Conservation (phyloP, 2,888 invertebrate species). For the Cheilosia pagana region DNA sequence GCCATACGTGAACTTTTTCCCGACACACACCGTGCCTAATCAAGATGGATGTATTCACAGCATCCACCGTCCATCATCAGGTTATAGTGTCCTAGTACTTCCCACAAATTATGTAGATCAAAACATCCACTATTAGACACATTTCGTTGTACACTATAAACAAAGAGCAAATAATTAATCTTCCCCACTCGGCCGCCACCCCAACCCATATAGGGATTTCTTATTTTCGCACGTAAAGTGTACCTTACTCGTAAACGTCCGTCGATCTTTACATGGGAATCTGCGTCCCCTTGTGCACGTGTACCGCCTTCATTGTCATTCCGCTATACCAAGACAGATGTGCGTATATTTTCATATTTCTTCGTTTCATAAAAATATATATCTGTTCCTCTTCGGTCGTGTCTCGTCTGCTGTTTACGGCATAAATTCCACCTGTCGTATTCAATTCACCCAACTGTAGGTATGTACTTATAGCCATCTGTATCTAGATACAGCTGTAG, state of each 20-base stretch:
- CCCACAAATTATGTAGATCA: neutral
- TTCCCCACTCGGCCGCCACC: neutral
- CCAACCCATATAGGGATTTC: neutral
- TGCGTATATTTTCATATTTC: constrained; percentile 38
- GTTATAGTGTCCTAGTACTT: neutral
- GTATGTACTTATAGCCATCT: neutral
- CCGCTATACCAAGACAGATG: neutral
- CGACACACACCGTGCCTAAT: too few relatives aligned
- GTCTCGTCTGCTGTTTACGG: constrained; percentile 4
- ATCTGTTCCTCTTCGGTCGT: neutral
- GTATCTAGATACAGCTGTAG: neutral
- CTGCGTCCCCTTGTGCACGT: neutral
- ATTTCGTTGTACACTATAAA: neutral
- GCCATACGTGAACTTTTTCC: too few relatives aligned
- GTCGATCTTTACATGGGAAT: neutral
- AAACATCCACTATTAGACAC: neutral
- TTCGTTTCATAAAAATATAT: constrained; percentile 19
- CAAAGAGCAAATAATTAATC: neutral
- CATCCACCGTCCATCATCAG: neutral
- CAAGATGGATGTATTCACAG: neutral
- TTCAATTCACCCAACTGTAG: constrained; percentile 27
- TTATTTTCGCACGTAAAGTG: neutral
- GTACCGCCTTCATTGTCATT: neutral
- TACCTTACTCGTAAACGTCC: neutral
- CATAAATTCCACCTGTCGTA: constrained; percentile 55